Base-by-base conservation (phyloP, 2,888 invertebrate species). In the Andricus curvator region DNA sequence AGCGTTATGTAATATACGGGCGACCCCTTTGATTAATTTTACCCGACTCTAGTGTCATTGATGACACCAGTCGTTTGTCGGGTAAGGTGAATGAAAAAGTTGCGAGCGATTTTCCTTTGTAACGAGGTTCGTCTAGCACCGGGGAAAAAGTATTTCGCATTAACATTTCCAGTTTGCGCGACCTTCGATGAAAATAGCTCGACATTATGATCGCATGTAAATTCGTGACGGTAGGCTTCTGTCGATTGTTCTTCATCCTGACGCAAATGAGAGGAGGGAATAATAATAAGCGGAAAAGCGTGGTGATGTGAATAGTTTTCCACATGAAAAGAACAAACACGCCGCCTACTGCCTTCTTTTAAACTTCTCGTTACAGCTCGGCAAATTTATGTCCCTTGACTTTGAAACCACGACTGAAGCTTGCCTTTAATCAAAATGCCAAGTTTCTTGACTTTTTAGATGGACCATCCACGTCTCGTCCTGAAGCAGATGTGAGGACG, bases 161-260 rank as follows among this genome's bases (percentile, higher is more conserved):
- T 74, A 60, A 74, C 56, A 60, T 74, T 74, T 74, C 74, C 74
- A 74, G 74, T 74, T 60, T 74, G 15, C n/a, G 20, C n/a, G 56
- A 74, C 74, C 74, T 74, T 74, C 51, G 56, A 74, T 74, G 74
- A 60, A 74, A 74, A 74, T 74, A 74, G 33, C 74, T 56, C 74
- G 56, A 37, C 74, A 74, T 74, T 74, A 74, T 74, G 56, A 37
- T 56, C 56, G 33, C 33, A 56, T 56, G 56, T 74, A 74, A 56
- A 33, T 33, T 29, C 56, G 37, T 74, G 56, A 51, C 70, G n/a
- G 33, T 33, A 74, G 33, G 33, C 51, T 74, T 74, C n/a, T 74
- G 56, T 56, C 33, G 56, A 56, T 74, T 74, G 37, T 74, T 74
- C 74, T 74, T 74, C 33, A 74, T 56, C n/a, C n/a, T 29, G 29